phyloP scores from a whole-genome alignment of 2,113 vertebrate species.

The Oophaga pumilio region DNA sequence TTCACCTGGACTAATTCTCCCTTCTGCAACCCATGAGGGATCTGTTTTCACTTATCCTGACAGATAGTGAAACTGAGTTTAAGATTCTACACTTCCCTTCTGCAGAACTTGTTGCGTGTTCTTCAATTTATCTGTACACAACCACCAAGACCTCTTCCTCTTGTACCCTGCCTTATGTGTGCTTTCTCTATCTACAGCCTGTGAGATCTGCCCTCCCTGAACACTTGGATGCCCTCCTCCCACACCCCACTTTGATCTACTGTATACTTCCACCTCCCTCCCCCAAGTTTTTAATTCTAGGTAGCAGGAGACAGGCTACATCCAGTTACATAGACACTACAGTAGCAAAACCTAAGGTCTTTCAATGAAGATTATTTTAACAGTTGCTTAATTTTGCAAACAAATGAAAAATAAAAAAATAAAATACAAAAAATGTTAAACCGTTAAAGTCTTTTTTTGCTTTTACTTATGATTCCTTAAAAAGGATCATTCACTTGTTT shows the following conservation, averaged over 20 bases:
- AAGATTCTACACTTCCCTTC: neutral
- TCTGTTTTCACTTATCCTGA: neutral
- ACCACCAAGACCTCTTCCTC: no score
- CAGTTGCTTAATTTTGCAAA: no score
- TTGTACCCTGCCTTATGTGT: no score
- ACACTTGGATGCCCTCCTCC: neutral
- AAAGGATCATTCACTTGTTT: no score
- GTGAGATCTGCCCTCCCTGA: neutral
- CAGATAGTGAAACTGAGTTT: neutral
- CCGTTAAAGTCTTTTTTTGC: neutral
- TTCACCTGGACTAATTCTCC: neutral
- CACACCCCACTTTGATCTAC: neutral
- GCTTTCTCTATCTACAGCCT: neutral
- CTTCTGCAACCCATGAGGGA: neutral
- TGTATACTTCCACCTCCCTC: neutral
- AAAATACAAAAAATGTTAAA: no score
- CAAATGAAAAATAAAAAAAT: no score
- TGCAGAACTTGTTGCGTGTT: neutral
- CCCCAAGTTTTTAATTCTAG: no score
- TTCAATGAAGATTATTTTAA: no score
- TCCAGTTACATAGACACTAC: no score
- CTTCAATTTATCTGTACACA: no score
- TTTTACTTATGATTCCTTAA: neutral
- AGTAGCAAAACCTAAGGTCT: no score
- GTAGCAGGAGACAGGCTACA: no score